Evolutionary conservation across 2,797 vertebrate species (phyloP).

Genomic region (Dallia pectoralis): DNA sequence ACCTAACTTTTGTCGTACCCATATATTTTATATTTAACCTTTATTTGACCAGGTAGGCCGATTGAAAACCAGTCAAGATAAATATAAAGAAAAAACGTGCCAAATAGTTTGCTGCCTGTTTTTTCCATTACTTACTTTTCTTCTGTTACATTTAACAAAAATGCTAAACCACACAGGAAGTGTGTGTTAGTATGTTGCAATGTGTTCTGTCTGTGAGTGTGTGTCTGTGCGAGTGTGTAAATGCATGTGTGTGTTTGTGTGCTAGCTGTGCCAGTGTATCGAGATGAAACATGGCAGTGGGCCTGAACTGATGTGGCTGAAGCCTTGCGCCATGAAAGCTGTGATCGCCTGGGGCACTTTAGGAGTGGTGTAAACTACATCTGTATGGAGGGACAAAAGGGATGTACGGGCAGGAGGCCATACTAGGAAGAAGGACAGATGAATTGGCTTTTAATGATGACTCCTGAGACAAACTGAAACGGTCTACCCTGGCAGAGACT

Average conservation of each 20-base stretch:
- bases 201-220: background rate
- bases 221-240: slow-evolving; percentile 14
- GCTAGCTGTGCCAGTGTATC: slow-evolving; percentile 1
- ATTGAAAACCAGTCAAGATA: too few species aligned
- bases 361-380: slow-evolving; percentile 22
- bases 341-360: slow-evolving; percentile 11
- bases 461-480: slow-evolving; percentile 37
- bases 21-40: too few species aligned
- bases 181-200: background rate
- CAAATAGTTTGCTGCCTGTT: too few species aligned
- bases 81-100: too few species aligned
- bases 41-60: too few species aligned
- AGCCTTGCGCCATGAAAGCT: slow-evolving; percentile 7
- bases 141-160: background rate
- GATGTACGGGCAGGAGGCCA: slow-evolving; percentile 14
- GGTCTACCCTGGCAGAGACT: slow-evolving; percentile 24
- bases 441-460: slow-evolving; percentile 50
- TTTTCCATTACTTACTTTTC: background rate
- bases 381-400: slow-evolving; percentile 2
- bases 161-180: background rate
- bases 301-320: background rate
- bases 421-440: slow-evolving; percentile 39
- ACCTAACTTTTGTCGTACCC: too few species aligned
- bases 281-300: background rate
- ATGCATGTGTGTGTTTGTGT: background rate